Percentiles rank a stretch among this genome's conserved stretches.
Conservation (phyloP, 1,140 invertebrate species). For the Vanessa atalanta region DNA sequence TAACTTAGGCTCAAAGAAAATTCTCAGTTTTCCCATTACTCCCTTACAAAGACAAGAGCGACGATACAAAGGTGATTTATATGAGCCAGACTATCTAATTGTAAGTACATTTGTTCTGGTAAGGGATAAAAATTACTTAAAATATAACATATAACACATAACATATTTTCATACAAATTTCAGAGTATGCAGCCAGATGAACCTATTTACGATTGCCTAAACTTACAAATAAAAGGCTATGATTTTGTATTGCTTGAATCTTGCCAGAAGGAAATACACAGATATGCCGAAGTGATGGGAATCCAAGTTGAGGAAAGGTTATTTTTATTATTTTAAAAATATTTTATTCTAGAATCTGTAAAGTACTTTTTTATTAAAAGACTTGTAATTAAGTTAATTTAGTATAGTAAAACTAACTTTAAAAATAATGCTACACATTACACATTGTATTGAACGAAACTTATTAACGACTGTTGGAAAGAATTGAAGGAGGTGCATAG, state of each 20-base stretch:
- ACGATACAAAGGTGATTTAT: slow-evolving; percentile 62
- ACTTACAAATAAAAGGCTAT: slow-evolving; percentile 91
- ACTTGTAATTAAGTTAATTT: too few relatives aligned
- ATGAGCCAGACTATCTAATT: slow-evolving; percentile 73
- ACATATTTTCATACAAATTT: slow-evolving; percentile 37
- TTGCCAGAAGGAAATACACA: slow-evolving; percentile 89
- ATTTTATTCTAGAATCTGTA: too few relatives aligned
- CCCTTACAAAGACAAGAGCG: slow-evolving; percentile 39
- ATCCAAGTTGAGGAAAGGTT: slow-evolving; percentile 89
- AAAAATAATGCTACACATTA: background rate
- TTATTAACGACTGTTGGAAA: too few relatives aligned
- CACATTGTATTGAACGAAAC: background rate
- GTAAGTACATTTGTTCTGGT: slow-evolving; percentile 47
- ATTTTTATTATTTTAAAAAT: background rate
- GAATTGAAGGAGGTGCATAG: too few relatives aligned
- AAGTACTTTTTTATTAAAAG: too few relatives aligned
- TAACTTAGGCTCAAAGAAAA: slow-evolving; percentile 2
- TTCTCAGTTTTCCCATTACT: background rate
- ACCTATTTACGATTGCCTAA: slow-evolving; percentile 87
- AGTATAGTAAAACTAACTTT: too few relatives aligned
- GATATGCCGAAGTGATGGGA: slow-evolving; percentile 86
- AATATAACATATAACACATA: background rate
- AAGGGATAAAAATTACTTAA: background rate
- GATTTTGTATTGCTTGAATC: slow-evolving; percentile 90
- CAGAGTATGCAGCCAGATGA: slow-evolving; percentile 84